These are phyloP conservation scores for Pteruthius melanotis DNA, from an alignment of 2,113 vertebrate genomes.

Conservation along the genomic window DNA sequence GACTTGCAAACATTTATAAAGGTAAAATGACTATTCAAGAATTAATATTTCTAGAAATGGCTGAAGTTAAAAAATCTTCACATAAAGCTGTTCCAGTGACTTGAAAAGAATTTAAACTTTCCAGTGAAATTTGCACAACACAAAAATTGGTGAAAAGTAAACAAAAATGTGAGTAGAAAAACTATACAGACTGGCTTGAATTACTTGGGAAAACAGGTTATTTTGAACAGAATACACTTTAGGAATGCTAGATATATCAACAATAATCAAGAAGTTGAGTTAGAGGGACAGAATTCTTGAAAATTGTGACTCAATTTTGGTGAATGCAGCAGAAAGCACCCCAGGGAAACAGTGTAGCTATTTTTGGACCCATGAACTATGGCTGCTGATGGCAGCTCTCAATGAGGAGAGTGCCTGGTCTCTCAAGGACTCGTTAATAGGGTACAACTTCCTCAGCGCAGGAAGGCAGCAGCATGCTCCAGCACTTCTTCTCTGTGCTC, in stretches of 20 bases:
- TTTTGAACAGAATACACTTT: not conserved
- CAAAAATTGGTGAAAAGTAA: not conserved
- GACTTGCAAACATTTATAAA: not conserved
- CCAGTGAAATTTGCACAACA: not conserved
- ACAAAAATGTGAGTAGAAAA: not conserved
- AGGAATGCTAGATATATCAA: not conserved
- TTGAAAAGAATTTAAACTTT: not conserved
- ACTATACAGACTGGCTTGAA: not conserved
- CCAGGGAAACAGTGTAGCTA: not conserved
- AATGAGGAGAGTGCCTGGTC: not conserved
- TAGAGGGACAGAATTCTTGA: not conserved
- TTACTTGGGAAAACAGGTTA: not conserved
- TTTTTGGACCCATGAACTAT: not conserved
- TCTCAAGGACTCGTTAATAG: not conserved
- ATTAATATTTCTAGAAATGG: not conserved
- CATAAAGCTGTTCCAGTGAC: not conserved
- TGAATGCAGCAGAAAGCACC: not conserved
- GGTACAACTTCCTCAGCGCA: not conserved
- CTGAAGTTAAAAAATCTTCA: not conserved
- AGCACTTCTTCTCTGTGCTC: not conserved
- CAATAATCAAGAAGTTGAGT: not conserved
- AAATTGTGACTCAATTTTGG: not conserved
- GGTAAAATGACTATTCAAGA: not conserved
- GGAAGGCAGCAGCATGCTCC: not conserved
- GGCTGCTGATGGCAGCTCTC: not conserved